phyloP scores from a whole-genome alignment of 2,888 invertebrate genomes.

The Sympetrum striolatum region DNA sequence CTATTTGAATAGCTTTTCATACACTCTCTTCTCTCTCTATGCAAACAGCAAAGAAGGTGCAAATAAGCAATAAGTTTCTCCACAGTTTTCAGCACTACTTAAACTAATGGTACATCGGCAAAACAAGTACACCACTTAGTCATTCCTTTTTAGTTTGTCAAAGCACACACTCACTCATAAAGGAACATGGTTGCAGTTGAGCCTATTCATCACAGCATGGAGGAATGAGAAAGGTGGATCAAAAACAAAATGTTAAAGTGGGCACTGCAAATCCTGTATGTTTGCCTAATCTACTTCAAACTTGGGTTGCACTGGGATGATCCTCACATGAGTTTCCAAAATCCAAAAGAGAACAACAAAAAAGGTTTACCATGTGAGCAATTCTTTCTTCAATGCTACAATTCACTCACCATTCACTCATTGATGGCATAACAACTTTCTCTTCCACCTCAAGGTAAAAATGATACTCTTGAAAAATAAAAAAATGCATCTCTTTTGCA shows the following conservation, averaged over 20 bases:
- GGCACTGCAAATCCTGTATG: conserved; percentile 36
- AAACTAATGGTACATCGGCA: conserved; percentile 26
- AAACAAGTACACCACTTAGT: conserved; percentile 42
- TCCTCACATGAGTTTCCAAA: conserved; percentile 20
- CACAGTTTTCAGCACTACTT: conserved; percentile 34
- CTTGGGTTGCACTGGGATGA: neutral
- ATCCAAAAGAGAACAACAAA: neutral
- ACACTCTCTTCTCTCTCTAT: conserved; percentile 3
- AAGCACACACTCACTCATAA: conserved; percentile 37
- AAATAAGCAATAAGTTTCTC: conserved; percentile 38
- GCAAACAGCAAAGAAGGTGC: conserved; percentile 40
- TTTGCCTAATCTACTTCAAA: conserved; percentile 28
- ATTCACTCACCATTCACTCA: conserved; percentile 34
- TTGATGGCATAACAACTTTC: conserved; percentile 9
- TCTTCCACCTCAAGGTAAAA: neutral
- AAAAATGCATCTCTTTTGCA: conserved; percentile 14
- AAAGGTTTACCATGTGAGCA: conserved; percentile 17
- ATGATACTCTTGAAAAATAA: conserved; percentile 26
- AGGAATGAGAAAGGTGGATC: conserved; percentile 32
- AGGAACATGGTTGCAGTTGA: conserved; percentile 42
- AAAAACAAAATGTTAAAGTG: conserved; percentile 18
- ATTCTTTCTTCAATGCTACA: conserved; percentile 7
- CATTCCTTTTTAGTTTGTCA: conserved; percentile 10
- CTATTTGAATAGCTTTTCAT: neutral
- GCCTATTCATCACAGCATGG: conserved; percentile 40